Conservation (phyloP, 2,888 invertebrate genomes). For the Nowickia ferox region DNA sequence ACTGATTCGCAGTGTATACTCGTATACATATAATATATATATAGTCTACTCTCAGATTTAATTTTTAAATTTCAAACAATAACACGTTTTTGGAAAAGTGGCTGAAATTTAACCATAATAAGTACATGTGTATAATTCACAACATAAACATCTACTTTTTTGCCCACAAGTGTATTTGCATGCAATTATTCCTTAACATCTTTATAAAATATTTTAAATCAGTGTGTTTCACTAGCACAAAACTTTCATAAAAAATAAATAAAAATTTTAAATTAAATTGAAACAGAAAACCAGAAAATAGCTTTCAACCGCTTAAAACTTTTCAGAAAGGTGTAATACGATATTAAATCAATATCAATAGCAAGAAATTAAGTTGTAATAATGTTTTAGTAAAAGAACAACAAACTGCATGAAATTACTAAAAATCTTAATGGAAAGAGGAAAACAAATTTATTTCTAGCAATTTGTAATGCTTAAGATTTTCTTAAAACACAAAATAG, state of each 20-base stretch:
- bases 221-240: background rate
- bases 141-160: background rate
- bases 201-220: conserved; percentile 32
- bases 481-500: background rate
- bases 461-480: background rate
- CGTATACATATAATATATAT: too few species aligned
- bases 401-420: background rate
- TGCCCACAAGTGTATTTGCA: conserved; percentile 11
- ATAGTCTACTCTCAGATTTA: background rate
- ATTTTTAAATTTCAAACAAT: background rate
- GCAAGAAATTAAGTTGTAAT: too few species aligned
- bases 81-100: background rate
- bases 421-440: background rate
- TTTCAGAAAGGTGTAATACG: background rate
- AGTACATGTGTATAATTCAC: background rate
- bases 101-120: background rate
- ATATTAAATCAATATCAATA: conserved; percentile 7
- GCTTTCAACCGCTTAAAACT: conserved; percentile 13
- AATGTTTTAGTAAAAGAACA: background rate
- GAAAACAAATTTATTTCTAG: background rate
- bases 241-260: background rate
- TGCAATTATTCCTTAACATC: conserved; percentile 5
- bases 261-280: background rate
- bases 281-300: background rate
- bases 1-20: too few species aligned